Evolutionary conservation across 2,888 invertebrate species (phyloP), one percentile per base, ranked within the genome.

Genomic region (Catocala sponsa): DNA sequence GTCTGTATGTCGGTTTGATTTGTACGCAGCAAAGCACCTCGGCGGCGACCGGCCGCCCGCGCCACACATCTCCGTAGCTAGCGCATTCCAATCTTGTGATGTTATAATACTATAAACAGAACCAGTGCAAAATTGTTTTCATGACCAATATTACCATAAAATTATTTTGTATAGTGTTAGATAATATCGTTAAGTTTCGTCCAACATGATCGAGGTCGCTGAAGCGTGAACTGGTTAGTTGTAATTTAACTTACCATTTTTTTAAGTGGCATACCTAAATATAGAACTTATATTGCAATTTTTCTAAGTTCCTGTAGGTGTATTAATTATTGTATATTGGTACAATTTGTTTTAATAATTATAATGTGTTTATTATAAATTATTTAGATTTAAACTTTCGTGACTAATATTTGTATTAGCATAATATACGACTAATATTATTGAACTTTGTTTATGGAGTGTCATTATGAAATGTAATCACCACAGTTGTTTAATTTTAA

Each of bases 241-340:
- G 79, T 85, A 82, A 75, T 82, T 83, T 85, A 81, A 86, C 82
- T 83, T 89, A 91, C 86, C 88, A 84, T 80, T 80, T 84, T 86
- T 84, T 90, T 91, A 92, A 92, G 94, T 94, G 94, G 94, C 94
- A 94, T 94, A 94, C 86, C 92, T 94, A 93, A 92, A 90, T 92
- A 92, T 94, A 93, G 91, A 92, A 93, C 91, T 91, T 92, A 89
- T 90, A 93, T 92, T 94, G 94, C 94, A 94, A 94, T 93, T 94
- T 91, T 92, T 89, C 93, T 94, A 94, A 91, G 94, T 94, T 94
- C 94, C 94, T 94, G 93, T 94, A 94, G 94, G 89, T 90, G 87
- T 94, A 93, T 93, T 91, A 86, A 90, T 91, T 91, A 93, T 90
- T 92, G 91, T 92, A 91, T 91, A 91, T 91, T 87, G 91, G 91